Conservation (phyloP, 2,797 vertebrate genomes). For the Chelonia mydas region DNA sequence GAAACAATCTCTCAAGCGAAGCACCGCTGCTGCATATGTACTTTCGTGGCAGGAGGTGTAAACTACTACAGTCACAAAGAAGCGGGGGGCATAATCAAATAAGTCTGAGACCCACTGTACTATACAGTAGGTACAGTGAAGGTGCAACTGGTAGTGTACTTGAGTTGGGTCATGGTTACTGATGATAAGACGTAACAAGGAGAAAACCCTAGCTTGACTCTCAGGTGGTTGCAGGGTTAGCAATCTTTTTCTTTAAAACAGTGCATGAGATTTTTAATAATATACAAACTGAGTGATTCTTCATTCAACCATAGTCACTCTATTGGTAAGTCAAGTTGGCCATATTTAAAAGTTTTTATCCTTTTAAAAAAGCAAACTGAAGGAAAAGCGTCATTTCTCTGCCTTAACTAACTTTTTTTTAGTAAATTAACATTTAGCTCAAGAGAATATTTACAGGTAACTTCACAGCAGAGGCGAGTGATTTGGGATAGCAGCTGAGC, state of each 20-base stretch:
- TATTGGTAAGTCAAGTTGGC: background rate
- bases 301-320: background rate
- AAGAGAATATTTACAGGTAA: background rate
- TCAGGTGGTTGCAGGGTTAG: background rate
- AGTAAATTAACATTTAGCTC: background rate
- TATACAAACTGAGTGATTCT: background rate
- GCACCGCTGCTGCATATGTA: too few species aligned
- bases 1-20: too few species aligned
- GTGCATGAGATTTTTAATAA: background rate
- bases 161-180: background rate
- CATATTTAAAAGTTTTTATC: background rate
- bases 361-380: background rate
- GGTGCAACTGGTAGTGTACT: background rate
- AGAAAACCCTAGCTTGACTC: background rate
- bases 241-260: background rate
- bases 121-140: background rate
- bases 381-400: background rate
- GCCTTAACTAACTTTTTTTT: background rate
- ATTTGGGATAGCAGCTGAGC: background rate
- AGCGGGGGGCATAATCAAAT: too few species aligned
- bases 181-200: background rate
- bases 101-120: too few species aligned
- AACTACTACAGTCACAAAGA: too few species aligned
- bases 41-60: too few species aligned
- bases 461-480: background rate